Conservation (phyloP, 2,797 vertebrate species). For the Lepidocolaptes lacrymiger region DNA sequence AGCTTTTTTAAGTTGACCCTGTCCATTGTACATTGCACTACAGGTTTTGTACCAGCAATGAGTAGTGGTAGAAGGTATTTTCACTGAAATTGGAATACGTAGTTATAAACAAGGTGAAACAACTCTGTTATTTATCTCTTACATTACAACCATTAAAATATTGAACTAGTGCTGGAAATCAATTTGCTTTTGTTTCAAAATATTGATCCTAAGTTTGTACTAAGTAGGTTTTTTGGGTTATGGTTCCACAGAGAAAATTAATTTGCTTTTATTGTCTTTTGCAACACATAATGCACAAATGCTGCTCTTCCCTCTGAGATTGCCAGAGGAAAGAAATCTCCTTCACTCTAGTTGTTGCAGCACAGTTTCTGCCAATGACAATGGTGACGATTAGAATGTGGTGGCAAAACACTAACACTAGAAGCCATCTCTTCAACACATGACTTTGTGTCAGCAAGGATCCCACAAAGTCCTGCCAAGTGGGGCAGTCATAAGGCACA, state of each 20-base stretch:
- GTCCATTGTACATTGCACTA: neutral
- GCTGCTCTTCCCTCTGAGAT: neutral
- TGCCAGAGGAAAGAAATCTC: slow-evolving; percentile 18
- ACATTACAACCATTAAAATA: slow-evolving; percentile 68
- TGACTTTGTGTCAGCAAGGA: slow-evolving; percentile 28
- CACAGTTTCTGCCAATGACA: neutral
- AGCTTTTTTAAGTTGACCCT: neutral
- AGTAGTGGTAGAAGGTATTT: slow-evolving; percentile 8
- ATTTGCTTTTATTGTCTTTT: slow-evolving; percentile 63
- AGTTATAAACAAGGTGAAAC: slow-evolving; percentile 58
- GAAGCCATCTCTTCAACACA: neutral
- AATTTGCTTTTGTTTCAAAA: slow-evolving; percentile 68
- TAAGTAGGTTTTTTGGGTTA: slow-evolving; percentile 61
- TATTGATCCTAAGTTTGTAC: slow-evolving; percentile 69
- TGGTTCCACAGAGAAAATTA: slow-evolving; percentile 62
- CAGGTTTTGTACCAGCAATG: slow-evolving; percentile 34
- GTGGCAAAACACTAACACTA: neutral
- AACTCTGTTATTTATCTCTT: slow-evolving; percentile 67
- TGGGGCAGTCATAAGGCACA: neutral
- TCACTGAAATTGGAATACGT: slow-evolving; percentile 44
- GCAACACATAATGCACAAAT: neutral
- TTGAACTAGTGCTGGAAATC: slow-evolving; percentile 49
- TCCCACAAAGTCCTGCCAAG: neutral
- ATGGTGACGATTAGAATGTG: neutral
- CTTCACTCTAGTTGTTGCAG: neutral